Evolutionary conservation across 2,888 invertebrate species (phyloP).

Genomic region (Belgica antarctica): DNA sequence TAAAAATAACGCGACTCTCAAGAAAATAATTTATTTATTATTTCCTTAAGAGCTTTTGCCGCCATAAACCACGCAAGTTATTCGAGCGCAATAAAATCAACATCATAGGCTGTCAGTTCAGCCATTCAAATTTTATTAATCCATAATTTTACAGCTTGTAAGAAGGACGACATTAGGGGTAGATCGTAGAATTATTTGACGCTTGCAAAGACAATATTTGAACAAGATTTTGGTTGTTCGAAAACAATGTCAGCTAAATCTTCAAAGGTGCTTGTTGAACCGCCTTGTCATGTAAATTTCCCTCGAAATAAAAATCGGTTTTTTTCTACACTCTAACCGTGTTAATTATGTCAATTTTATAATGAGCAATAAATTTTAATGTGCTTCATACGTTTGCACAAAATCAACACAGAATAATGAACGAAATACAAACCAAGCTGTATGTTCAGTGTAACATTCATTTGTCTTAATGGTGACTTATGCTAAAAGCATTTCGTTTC

Average conservation of each 20-base stretch:
- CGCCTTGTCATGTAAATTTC: too few relatives aligned
- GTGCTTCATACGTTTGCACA: neutral
- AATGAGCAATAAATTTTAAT: constrained; percentile 35
- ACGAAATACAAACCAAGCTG: too few relatives aligned
- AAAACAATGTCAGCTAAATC: too few relatives aligned
- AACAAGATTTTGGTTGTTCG: too few relatives aligned
- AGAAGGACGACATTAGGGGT: too few relatives aligned
- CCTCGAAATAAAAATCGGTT: too few relatives aligned
- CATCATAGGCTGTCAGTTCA: neutral
- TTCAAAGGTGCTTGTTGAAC: too few relatives aligned
- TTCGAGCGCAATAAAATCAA: constrained; percentile 17
- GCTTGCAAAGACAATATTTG: too few relatives aligned
- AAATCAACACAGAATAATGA: too few relatives aligned
- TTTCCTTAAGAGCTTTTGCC: constrained; percentile 16
- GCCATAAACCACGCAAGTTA: constrained; percentile 17
- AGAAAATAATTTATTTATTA: neutral
- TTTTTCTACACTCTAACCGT: neutral
- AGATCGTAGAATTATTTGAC: too few relatives aligned
- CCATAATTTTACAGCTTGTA: too few relatives aligned
- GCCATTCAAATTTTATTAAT: neutral
- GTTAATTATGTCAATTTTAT: constrained; percentile 42
- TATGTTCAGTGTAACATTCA: neutral
- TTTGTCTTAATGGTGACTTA: neutral
- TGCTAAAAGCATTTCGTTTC: constrained; percentile 14
- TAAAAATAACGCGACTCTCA: too few relatives aligned